These are phyloP conservation scores for Limnephilus lunatus DNA, from an alignment of 2,888 invertebrate genomes.

Conservation along the genomic window DNA sequence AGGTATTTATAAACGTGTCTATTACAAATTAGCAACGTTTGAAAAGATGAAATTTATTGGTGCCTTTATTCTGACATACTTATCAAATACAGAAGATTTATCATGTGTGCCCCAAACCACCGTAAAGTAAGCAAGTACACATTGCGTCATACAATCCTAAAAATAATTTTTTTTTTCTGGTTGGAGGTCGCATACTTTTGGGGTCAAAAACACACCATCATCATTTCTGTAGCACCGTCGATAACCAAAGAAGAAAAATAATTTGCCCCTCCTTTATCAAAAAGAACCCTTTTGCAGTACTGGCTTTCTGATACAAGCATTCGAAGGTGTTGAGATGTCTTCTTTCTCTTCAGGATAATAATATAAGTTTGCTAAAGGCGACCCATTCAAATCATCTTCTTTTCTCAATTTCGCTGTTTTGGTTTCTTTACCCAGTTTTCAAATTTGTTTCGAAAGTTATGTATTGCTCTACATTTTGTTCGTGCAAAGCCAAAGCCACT, in stretches of 20 bases:
- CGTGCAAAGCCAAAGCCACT: not conserved
- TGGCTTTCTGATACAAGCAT: no score
- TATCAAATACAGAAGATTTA: not conserved
- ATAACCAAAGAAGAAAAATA: not conserved
- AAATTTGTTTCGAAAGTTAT: not conserved
- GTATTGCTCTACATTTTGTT: not conserved
- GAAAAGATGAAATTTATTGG: not conserved
- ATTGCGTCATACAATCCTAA: not conserved
- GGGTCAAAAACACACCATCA: not conserved
- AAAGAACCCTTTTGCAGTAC: no score
- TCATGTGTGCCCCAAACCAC: not conserved
- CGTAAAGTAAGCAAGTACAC: not conserved
- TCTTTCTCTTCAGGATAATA: no score
- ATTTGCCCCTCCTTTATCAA: not conserved
- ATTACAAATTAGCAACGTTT: not conserved
- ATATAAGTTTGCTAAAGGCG: no score
- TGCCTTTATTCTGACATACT: not conserved
- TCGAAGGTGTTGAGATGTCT: no score
- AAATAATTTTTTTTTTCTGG: not conserved
- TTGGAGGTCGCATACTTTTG: not conserved
- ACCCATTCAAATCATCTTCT: no score
- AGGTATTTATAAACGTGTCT: not conserved
- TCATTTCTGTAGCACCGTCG: not conserved
- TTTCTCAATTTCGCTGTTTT: no score
- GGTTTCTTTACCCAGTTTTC: no score